These are phyloP conservation scores for Drosophila tanythrix DNA, from an alignment of 2,888 invertebrate species.

Conservation along the genomic window DNA sequence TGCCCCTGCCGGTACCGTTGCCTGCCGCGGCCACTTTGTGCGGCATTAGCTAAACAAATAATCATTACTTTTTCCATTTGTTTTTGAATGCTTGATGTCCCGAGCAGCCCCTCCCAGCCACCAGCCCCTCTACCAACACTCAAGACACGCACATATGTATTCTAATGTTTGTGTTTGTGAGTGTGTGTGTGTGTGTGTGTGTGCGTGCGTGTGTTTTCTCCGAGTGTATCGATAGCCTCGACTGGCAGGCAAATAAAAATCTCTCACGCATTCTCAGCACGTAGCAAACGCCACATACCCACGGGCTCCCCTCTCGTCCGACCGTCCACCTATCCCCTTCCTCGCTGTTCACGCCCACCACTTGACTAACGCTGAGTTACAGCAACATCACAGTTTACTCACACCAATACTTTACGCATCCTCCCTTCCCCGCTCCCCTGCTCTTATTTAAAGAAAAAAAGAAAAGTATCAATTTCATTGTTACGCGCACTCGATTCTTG, in stretches of 20 bases:
- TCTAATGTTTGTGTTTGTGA: background rate
- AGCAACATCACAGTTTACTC: conserved; percentile 48
- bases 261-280: conserved; percentile 79
- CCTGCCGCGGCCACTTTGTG: conserved; percentile 70
- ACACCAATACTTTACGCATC: conserved; percentile 18
- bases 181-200: conserved; percentile 16
- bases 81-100: conserved; percentile 72
- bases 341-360: conserved; percentile 43
- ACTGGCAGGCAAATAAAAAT: conserved; percentile 74
- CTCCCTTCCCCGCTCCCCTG: conserved; percentile 20
- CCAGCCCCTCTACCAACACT: background rate
- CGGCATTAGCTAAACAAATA: conserved; percentile 81
- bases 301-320: conserved; percentile 12
- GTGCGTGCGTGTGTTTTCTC: conserved; percentile 30
- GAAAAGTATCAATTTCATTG: conserved; percentile 79
- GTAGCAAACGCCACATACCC: conserved; percentile 58
- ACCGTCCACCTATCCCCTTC: background rate
- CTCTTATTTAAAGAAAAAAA: conserved; percentile 65
- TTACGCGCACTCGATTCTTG: conserved; percentile 75
- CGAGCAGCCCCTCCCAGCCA: conserved; percentile 12
- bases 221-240: conserved; percentile 63
- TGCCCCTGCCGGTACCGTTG: background rate
- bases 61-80: conserved; percentile 81
- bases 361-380: conserved; percentile 67
- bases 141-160: conserved; percentile 29